A percentile compares a stretch with the other conserved stretches of the same genome.
Conservation (phyloP, 2,797 vertebrate species). For the Octomys mimax region DNA sequence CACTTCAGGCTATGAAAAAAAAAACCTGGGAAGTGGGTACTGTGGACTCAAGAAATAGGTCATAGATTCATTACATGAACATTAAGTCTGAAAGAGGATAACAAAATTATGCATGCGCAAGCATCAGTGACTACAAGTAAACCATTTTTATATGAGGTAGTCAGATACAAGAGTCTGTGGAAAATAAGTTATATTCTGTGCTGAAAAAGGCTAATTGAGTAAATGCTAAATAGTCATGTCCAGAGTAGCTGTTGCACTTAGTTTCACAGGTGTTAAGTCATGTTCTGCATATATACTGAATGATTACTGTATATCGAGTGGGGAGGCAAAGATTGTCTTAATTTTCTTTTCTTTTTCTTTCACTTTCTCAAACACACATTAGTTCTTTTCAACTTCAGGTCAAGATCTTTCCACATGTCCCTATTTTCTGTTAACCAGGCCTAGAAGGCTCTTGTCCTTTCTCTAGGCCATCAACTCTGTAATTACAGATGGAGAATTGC, state of each 20-base stretch:
- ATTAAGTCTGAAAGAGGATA: constrained; percentile 38
- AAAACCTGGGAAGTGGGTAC: not conserved
- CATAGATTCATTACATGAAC: constrained; percentile 50
- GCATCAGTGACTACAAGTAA: constrained; percentile 37
- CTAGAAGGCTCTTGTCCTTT: not conserved
- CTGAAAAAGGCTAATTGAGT: not conserved
- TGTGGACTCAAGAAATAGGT: not conserved
- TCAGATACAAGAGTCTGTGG: not conserved
- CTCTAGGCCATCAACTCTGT: not conserved
- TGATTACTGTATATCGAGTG: not conserved
- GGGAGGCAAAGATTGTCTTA: not conserved
- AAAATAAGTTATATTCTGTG: constrained; percentile 34
- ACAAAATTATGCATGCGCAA: constrained; percentile 43
- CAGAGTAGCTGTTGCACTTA: not conserved
- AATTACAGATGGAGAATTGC: not conserved
- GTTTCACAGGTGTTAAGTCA: not conserved
- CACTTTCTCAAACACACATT: not conserved
- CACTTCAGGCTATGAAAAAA: not conserved
- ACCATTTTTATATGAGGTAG: not conserved
- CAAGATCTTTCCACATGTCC: not conserved
- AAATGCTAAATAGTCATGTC: not conserved
- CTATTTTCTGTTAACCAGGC: not conserved
- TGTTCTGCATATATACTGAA: not conserved
- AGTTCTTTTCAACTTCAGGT: not conserved
- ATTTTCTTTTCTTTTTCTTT: not conserved